Base-by-base conservation (phyloP, 2,888 invertebrate species). In the Drosophila affinis region DNA sequence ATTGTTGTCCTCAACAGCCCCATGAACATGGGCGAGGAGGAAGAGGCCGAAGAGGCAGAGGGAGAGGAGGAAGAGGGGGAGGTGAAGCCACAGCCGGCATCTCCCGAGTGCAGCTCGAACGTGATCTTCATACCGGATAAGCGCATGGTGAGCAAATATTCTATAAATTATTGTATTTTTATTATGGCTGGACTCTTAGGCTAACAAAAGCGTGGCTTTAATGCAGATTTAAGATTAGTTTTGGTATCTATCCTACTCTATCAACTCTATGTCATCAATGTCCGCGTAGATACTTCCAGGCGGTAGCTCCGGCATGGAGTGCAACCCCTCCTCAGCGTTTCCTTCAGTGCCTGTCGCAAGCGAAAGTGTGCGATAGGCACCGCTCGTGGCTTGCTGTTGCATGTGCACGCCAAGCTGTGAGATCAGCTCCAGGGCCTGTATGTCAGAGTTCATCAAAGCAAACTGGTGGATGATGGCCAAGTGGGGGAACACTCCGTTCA, bases 391-490 rank as follows among this genome's bases (percentile, higher is more conserved):
- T 72, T 90, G 90, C 29, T 84, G 86, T 59, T 89, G 90, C 87
- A 91, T 87, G 49, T 91, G 90, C 3, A 90, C 90, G 51, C 90
- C 90, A 46, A 91, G 62, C 61, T 90, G 89, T 27, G 88, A 89
- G 71, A 91, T 89, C 65, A 91, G 62, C 57, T 90, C 88, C 64
- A 91, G 64, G 5, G 90, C 91, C 61, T 87, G 84, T 3, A 89
- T 79, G 69, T 91, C 91, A 0, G 90, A 86, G 69, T 91, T 89
- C 47, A 88, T 79, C 45, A 89, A 51, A 4, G 91, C 88, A 62
- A 91, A 91, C 62, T 91, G 89, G 57, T 91, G 91, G 58, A 91
- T 88, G 7, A 89, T 80, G 21, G 91, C 88, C 65, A 91, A 58
- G 57, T 91, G 89, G 0, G 90, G 91, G 21, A 91, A 90, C n/a